phyloP scores from a whole-genome alignment of 2,888 invertebrate genomes.

The Choristoneura rosaceana region DNA sequence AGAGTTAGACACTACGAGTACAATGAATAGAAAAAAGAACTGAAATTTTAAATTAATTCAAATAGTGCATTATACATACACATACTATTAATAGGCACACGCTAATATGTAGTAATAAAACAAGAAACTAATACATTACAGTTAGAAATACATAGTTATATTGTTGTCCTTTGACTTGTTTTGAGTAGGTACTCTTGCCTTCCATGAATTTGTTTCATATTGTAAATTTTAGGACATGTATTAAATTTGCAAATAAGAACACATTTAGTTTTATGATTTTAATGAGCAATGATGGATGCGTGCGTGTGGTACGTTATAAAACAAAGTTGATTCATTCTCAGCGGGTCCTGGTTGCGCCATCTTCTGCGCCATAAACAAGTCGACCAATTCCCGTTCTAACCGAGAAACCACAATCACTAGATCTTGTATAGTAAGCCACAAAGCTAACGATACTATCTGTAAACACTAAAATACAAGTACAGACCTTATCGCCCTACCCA shows the following conservation, averaged over 20 bases:
- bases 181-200: too few relatives aligned
- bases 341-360: conserved; percentile 49
- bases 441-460: conserved; percentile 30
- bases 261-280: conserved; percentile 6
- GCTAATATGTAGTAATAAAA: too few relatives aligned
- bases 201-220: neutral
- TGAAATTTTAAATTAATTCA: too few relatives aligned
- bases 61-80: too few relatives aligned
- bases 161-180: too few relatives aligned
- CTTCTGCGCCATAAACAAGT: conserved; percentile 48
- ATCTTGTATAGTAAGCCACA: conserved; percentile 44
- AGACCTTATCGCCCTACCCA: conserved; percentile 43
- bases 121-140: too few relatives aligned
- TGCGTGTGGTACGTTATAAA: conserved; percentile 27
- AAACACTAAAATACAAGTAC: conserved; percentile 18
- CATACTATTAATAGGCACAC: too few relatives aligned
- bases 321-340: conserved; percentile 32
- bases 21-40: too few relatives aligned
- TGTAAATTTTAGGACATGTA: neutral
- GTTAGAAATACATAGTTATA: too few relatives aligned
- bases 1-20: too few relatives aligned
- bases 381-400: conserved; percentile 49
- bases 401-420: conserved; percentile 51
- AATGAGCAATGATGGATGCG: conserved; percentile 1
- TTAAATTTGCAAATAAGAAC: neutral